Evolutionary conservation across 92 coral and sea anemone species (phyloP), one percentile per base, ranked within the genome.

Genomic region (Desmophyllum pertusum): DNA sequence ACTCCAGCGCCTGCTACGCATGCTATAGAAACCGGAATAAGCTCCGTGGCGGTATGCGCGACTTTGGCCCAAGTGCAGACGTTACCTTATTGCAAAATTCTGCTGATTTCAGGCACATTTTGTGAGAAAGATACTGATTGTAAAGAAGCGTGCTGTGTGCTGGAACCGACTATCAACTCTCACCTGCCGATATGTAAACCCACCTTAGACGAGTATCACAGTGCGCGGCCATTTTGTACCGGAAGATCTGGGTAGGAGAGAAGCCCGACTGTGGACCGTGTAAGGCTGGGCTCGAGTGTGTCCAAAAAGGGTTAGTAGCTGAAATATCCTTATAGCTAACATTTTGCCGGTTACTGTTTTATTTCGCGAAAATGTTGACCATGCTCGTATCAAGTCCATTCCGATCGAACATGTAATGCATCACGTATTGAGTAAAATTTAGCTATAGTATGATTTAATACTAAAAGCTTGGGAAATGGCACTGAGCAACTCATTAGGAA

Each of bases 251-350:
- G 95, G 79, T 91, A 43, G 97, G 97, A 55, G 97, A 91, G 33
- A 93, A 93, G 82, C 95, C 97, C 17, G 97, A 91, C 73, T 93
- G 95, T 70, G 97, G 93, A 69, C 93, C 95, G 37, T 89, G 97
- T 59, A 85, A 93, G 78, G 73, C 93, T 45, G 95, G 95, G 57
- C 87, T 93, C 59, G 97, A 93, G 86, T 93, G 97, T 70, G 87
- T 83, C 19, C 97, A 93, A 73, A 93, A 93, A 80, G 97, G 97
- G 97, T 91, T 30, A 62, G 93, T 76, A 27, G 23, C 29, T 55
- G n/a, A n/a, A n/a, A n/a, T n/a, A n/a, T n/a, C n/a, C n/a, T n/a
- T n/a, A n/a, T n/a, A n/a, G n/a, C 18, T 48, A 21, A 48, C 53
- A 48, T 48, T 48, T 48, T 48, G 53, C 18, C 18, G 7, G 19